phyloP scores from a whole-genome alignment of 1,140 invertebrate genomes.

The Aplysia californica region DNA sequence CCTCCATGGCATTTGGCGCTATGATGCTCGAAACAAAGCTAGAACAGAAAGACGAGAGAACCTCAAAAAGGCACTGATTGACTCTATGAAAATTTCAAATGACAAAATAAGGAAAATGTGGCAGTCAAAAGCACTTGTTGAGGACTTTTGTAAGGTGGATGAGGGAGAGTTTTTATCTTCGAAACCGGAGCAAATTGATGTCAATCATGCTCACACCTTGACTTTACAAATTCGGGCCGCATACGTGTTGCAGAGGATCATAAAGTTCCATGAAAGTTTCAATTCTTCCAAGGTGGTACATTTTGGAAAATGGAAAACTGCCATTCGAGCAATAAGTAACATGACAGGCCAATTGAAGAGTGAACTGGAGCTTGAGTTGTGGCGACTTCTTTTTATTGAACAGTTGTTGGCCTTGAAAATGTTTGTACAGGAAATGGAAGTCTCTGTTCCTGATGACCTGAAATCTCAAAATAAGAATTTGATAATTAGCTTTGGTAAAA shows the following conservation, averaged over 20 bases:
- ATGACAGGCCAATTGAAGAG: neutral
- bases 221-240: neutral
- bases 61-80: neutral
- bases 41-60: slow-evolving; percentile 13
- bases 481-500: too few species aligned
- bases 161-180: slow-evolving; percentile 9
- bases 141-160: slow-evolving; percentile 11
- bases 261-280: slow-evolving; percentile 7
- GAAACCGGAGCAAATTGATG: slow-evolving; percentile 9
- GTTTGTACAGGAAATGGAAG: too few species aligned
- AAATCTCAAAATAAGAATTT: too few species aligned
- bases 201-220: slow-evolving; percentile 11
- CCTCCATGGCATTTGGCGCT: slow-evolving; percentile 6
- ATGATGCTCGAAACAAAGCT: slow-evolving; percentile 1
- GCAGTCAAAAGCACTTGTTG: neutral
- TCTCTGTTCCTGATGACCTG: too few species aligned
- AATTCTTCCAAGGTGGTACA: neutral
- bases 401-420: too few species aligned
- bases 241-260: neutral
- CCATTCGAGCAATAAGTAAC: neutral
- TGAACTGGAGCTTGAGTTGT: slow-evolving; percentile 19
- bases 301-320: slow-evolving; percentile 8
- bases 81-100: neutral
- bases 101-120: neutral
- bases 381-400: slow-evolving; percentile 5